Evolutionary conservation across 1,140 invertebrate species (phyloP), one percentile per base, ranked within the genome.

Genomic region (Psix sp.): DNA sequence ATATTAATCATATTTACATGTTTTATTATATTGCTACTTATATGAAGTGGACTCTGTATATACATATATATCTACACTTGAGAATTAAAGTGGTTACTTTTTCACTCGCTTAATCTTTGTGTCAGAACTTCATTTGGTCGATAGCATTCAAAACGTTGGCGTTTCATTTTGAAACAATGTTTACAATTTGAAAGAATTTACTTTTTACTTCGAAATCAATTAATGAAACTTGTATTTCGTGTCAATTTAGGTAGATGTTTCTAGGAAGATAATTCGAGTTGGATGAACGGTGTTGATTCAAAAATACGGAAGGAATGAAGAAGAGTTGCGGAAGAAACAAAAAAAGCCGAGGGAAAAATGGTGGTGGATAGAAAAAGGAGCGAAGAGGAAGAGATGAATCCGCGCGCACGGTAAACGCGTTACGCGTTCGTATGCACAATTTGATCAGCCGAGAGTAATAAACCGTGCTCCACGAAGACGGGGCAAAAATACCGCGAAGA

Each of bases 381-480:
- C 26, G 33, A 24, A 40, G 51, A 63, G 31, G 43, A 57, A 36
- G 35, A 46, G 21, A 29, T 31, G 57, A 66, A 59, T 56, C 42
- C 31, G 24, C 26, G 38, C 11, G 38, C 59, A 63, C 57, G 72
- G 62, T 57, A 71, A 65, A 63, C 71, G 72, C 52, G 70, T 65
- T 68, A 62, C 18, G 35, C 46, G 31, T 52, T 29, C 73, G 76
- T 78, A 78, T 77, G 80, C 68, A 76, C 76, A 77, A 71, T 79
- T 78, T 76, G 76, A 77, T 78, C 74, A 67, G 59, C 63, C 60
- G 66, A 79, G 76, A 79, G 80, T 77, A 81, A 80, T 81, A 81
- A 81, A 80, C 72, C 76, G 52, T 70, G 54, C 49, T 68, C 62
- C 57, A 40, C 16, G 62, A 56, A 29, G 38, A 21, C 16, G 48